phyloP scores from a whole-genome alignment of 1,140 invertebrate species.

The Bombus pyrosoma region DNA sequence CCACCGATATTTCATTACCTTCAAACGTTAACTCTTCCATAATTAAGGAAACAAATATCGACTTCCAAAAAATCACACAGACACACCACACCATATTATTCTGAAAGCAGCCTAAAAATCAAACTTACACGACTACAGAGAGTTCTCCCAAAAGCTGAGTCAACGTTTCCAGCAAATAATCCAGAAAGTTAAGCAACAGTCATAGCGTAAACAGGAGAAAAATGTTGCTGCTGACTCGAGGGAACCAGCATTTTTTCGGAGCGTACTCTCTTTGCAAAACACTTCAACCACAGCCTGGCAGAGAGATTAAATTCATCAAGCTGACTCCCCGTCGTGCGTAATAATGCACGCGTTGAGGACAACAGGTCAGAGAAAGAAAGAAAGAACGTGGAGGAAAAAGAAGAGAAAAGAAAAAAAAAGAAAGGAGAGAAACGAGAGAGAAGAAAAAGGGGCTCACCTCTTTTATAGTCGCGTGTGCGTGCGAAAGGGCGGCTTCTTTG shows the following conservation, averaged over 20 bases:
- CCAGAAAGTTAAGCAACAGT: background rate
- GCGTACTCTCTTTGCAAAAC: conserved; percentile 12
- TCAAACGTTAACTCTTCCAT: no score
- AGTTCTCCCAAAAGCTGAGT: background rate
- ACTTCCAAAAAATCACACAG: no score
- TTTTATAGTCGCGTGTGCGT: conserved; percentile 91
- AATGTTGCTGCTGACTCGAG: background rate
- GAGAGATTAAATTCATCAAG: conserved; percentile 27
- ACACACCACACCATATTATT: no score
- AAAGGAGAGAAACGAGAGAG: background rate
- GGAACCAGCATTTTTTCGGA: background rate
- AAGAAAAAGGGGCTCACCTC: conserved; percentile 83
- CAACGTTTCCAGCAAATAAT: conserved; percentile 24
- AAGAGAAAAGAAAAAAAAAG: no score
- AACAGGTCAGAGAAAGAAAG: background rate
- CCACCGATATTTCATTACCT: no score
- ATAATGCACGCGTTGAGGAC: background rate
- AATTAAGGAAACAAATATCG: no score
- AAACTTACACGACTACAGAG: no score
- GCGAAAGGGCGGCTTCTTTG: conserved; percentile 91
- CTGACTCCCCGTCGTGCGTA: background rate
- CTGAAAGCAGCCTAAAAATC: no score
- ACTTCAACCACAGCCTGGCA: background rate
- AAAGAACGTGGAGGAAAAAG: no score
- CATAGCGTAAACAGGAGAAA: background rate